These are phyloP conservation scores for Camarhynchus parvulus DNA, from an alignment of 2,113 vertebrate genomes.

Conservation along the genomic window DNA sequence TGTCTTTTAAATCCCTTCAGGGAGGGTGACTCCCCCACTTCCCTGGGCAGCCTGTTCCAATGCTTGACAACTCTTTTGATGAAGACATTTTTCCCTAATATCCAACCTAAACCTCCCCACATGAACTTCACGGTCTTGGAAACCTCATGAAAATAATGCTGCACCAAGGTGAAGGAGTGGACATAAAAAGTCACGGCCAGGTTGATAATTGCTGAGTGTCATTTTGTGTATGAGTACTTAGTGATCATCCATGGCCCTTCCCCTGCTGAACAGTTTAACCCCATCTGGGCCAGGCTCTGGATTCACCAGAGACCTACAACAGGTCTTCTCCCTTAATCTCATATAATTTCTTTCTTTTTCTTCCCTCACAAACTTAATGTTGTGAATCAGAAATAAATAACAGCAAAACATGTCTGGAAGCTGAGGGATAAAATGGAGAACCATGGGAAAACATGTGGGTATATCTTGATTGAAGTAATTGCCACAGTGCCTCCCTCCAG, in stretches of 20 bases:
- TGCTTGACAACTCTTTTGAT: neutral
- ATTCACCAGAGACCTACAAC: neutral
- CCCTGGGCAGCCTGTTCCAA: neutral
- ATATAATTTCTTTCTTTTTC: too few species aligned
- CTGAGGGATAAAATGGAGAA: neutral
- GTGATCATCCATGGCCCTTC: accelerated
- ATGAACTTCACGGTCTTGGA: neutral
- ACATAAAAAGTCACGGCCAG: neutral
- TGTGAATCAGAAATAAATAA: neutral
- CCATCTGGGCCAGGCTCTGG: neutral
- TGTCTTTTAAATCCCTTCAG: neutral
- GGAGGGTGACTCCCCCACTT: too few species aligned
- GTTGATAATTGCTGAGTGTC: neutral
- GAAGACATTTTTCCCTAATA: neutral
- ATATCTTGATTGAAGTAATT: neutral
- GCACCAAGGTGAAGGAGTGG: neutral
- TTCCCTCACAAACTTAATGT: accelerated
- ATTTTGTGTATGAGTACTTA: neutral
- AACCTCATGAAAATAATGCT: neutral
- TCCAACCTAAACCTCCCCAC: neutral
- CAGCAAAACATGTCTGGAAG: neutral
- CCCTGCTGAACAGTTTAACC: neutral
- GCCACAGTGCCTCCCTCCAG: neutral
- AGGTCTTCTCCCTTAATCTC: neutral
- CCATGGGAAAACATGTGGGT: neutral